Evolutionary conservation across 2,888 invertebrate genomes (phyloP).

Genomic region (Catocala fraxini): DNA sequence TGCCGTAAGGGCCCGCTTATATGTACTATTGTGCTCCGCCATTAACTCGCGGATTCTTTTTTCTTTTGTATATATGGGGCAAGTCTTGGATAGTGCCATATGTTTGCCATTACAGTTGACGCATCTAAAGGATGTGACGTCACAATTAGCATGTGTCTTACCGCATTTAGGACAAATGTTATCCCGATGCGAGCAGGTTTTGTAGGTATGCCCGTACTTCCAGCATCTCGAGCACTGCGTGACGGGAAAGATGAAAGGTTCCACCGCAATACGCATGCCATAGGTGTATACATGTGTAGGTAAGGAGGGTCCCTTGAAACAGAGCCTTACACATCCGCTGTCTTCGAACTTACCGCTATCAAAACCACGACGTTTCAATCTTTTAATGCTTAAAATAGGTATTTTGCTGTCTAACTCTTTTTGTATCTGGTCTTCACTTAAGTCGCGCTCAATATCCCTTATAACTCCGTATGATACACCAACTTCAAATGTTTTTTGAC

Average conservation of each 20-base stretch:
- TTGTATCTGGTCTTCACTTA: not conserved
- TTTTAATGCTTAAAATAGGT: constrained; percentile 4
- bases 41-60: constrained; percentile 9
- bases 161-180: constrained; percentile 22
- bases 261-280: constrained; percentile 21
- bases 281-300: not conserved
- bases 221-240: constrained; percentile 25
- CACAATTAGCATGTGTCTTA: constrained; percentile 16
- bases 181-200: not conserved
- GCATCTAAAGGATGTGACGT: constrained; percentile 6
- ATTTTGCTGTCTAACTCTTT: not conserved
- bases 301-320: constrained; percentile 10
- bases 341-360: not conserved
- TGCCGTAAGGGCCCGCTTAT: not conserved
- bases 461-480: constrained; percentile 9
- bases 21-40: not conserved
- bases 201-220: constrained; percentile 19
- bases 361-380: constrained; percentile 4
- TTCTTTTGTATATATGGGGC: constrained; percentile 20
- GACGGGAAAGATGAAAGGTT: constrained; percentile 28
- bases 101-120: constrained; percentile 22
- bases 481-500: constrained; percentile 4
- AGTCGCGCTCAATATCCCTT: constrained; percentile 8
- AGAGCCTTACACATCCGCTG: constrained; percentile 15
- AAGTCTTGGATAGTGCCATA: constrained; percentile 14